These are phyloP conservation scores for Noctuana brunneofusca DNA, from an alignment of 2,888 invertebrate species.

Conservation along the genomic window DNA sequence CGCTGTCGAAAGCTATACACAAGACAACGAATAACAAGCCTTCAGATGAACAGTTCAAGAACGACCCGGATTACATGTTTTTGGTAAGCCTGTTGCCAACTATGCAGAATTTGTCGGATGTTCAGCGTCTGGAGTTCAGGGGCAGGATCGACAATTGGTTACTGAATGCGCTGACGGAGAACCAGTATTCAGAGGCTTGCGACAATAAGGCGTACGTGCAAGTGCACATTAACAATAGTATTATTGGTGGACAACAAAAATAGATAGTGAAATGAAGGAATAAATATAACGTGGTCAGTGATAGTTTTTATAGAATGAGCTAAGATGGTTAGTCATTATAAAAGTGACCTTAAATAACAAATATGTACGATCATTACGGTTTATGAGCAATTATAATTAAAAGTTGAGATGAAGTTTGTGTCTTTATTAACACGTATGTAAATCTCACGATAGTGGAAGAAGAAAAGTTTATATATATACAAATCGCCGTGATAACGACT, in stretches of 20 bases:
- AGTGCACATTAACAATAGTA: conserved; percentile 13
- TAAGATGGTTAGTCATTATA: too few species aligned
- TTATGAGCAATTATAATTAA: background rate
- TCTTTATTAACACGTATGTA: conserved; percentile 1
- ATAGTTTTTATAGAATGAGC: background rate
- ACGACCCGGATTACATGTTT: conserved; percentile 47
- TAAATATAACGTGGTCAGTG: background rate
- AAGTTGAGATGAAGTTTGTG: background rate
- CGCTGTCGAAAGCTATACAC: conserved; percentile 1
- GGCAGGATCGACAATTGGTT: conserved; percentile 48
- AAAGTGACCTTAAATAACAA: background rate
- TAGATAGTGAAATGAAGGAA: background rate
- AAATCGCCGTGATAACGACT: background rate
- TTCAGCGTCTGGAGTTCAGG: conserved; percentile 48
- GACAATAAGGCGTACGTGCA: conserved; percentile 20
- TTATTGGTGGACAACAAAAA: background rate
- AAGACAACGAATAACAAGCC: background rate
- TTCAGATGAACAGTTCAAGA: conserved; percentile 33
- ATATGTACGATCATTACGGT: background rate
- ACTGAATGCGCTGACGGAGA: conserved; percentile 41
- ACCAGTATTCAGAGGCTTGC: conserved; percentile 31
- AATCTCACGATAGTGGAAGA: background rate
- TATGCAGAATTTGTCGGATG: conserved; percentile 43
- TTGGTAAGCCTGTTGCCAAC: conserved; percentile 47
- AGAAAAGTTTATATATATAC: too few species aligned